These are phyloP conservation scores for Hemiprocne comata DNA, from an alignment of 2,113 vertebrate genomes.

Conservation along the genomic window DNA sequence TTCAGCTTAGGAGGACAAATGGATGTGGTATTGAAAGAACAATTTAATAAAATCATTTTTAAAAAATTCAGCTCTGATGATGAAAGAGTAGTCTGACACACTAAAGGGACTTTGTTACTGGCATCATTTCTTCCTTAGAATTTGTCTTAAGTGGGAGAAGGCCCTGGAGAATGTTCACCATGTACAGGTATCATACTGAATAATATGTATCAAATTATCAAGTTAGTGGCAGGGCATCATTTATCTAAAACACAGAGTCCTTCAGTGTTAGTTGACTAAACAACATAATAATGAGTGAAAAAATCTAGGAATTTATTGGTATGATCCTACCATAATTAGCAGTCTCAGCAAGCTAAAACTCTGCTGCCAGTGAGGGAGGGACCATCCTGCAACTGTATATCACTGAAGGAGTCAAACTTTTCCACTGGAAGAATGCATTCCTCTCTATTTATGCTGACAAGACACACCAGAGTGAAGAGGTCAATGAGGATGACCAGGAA, in stretches of 20 bases:
- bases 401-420: neutral
- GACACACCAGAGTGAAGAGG: neutral
- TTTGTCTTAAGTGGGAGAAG: neutral
- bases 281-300: neutral
- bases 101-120: neutral
- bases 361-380: neutral
- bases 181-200: rapidly evolving
- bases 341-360: neutral
- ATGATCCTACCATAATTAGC: neutral
- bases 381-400: neutral
- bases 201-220: neutral
- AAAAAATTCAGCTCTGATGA: neutral
- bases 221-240: neutral
- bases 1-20: neutral
- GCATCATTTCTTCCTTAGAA: neutral
- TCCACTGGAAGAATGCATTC: neutral
- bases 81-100: neutral
- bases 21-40: neutral
- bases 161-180: rapidly evolving
- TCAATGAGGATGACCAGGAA: neutral
- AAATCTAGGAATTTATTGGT: neutral
- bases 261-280: neutral
- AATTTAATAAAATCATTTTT: neutral
- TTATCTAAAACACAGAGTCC: neutral
- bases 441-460: neutral